Conservation (phyloP, 2,113 vertebrate species). For the Grus americana region DNA sequence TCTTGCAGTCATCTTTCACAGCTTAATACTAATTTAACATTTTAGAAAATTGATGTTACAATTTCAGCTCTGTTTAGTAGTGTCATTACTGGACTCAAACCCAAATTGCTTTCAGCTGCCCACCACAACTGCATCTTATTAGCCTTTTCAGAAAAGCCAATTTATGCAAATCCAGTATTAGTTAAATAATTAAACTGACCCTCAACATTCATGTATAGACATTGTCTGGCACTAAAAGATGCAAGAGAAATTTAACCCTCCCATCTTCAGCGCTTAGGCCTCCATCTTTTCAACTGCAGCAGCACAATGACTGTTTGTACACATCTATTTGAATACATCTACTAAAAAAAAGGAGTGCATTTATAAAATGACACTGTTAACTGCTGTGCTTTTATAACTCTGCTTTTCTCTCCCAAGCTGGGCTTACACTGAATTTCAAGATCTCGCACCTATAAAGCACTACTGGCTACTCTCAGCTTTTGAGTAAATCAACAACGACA, state of each 20-base stretch:
- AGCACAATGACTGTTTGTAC: constrained; percentile 12
- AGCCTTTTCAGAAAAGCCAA: constrained; percentile 73
- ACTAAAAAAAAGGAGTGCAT: background rate
- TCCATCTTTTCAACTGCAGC: constrained; percentile 34
- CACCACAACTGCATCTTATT: constrained; percentile 66
- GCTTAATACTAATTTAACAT: constrained; percentile 62
- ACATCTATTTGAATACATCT: background rate
- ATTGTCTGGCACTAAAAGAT: constrained; percentile 40
- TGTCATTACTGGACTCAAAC: constrained; percentile 68
- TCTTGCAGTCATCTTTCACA: constrained; percentile 23
- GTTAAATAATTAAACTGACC: constrained; percentile 78
- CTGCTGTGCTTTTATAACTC: background rate
- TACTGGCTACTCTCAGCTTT: constrained; percentile 1
- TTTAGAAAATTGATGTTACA: constrained; percentile 56
- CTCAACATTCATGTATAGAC: constrained; percentile 60
- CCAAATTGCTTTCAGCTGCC: constrained; percentile 74
- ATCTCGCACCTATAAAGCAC: background rate
- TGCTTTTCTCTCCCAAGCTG: background rate
- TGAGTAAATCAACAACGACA: constrained; percentile 33
- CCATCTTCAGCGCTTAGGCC: background rate
- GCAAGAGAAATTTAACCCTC: constrained; percentile 46
- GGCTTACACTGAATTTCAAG: constrained; percentile 1
- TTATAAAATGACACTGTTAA: background rate
- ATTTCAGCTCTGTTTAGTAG: constrained; percentile 58
- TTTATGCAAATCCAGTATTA: constrained; percentile 83